Conservation (phyloP, 2,888 invertebrate species). For the Eupithecia abbreviata region DNA sequence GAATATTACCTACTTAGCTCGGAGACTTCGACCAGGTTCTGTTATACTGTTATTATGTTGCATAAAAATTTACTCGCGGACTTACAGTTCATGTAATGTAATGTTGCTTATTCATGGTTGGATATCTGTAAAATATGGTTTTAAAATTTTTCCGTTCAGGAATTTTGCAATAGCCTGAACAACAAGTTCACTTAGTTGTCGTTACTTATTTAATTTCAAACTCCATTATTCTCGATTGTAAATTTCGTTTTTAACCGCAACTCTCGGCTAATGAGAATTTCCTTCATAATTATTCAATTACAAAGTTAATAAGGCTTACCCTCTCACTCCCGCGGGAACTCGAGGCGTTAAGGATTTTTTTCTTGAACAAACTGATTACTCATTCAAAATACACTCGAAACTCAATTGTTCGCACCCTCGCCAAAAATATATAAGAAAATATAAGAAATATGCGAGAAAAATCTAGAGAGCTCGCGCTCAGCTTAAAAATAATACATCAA, state of each 20-base stretch:
- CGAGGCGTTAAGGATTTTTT: conserved; percentile 38
- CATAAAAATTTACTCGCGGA: conserved; percentile 39
- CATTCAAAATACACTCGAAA: conserved; percentile 44
- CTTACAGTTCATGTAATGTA: conserved; percentile 26
- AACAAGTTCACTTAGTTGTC: conserved; percentile 23
- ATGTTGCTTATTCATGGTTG: conserved; percentile 18
- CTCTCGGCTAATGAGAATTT: conserved; percentile 56
- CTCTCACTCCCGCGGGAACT: conserved; percentile 50
- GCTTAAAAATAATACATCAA: conserved; percentile 58
- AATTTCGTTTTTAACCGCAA: conserved; percentile 52
- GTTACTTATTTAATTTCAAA: conserved; percentile 42
- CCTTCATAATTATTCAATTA: conserved; percentile 62
- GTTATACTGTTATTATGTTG: conserved; percentile 56
- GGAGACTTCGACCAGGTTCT: conserved; percentile 57
- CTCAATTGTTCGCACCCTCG: conserved; percentile 27
- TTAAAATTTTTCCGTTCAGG: background rate
- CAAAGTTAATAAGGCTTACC: conserved; percentile 57
- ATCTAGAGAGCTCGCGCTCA: conserved; percentile 21
- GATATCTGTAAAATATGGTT: background rate
- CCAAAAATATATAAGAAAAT: conserved; percentile 22
- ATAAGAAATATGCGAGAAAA: conserved; percentile 20
- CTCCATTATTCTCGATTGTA: conserved; percentile 44
- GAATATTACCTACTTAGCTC: conserved; percentile 63
- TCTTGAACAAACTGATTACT: conserved; percentile 38
- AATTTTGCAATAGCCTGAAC: conserved; percentile 27